phyloP scores from a whole-genome alignment of 2,797 vertebrate species.

The Lindbergichthys nudifrons region DNA sequence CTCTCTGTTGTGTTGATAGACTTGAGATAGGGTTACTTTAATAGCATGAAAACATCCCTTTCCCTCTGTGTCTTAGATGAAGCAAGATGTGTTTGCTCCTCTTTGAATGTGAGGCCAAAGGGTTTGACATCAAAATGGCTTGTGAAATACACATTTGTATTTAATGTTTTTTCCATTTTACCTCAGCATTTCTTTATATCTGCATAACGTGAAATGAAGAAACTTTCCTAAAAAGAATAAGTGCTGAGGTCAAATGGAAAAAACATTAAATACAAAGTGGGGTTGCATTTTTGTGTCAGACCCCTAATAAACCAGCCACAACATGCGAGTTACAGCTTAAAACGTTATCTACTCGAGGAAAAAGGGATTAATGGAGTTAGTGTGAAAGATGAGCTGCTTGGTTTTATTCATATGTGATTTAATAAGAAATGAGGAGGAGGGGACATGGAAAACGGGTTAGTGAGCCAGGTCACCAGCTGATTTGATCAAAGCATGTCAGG shows the following conservation, averaged over 20 bases:
- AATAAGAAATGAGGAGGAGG: background rate
- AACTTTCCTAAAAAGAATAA: constrained; percentile 4
- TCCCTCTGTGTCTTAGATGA: background rate
- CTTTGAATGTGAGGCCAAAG: background rate
- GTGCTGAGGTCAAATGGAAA: constrained; percentile 39
- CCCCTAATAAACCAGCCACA: constrained; percentile 11
- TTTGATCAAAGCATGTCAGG: constrained; percentile 16
- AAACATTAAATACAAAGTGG: background rate
- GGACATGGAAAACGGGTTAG: constrained; percentile 12
- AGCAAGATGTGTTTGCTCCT: background rate
- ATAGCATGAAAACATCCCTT: background rate
- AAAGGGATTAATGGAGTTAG: background rate
- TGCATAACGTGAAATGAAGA: too few species aligned
- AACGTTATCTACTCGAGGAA: background rate
- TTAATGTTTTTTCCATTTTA: too few species aligned
- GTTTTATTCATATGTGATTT: constrained; percentile 34
- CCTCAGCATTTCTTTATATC: too few species aligned
- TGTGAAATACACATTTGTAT: too few species aligned
- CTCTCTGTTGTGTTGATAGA: background rate
- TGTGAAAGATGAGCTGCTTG: constrained; percentile 39
- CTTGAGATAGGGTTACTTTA: background rate
- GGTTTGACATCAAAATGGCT: too few species aligned
- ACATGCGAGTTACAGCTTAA: background rate
- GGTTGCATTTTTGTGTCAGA: background rate
- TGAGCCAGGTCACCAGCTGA: constrained; percentile 7